Evolutionary conservation across 2,797 vertebrate species (phyloP), one percentile per base, ranked within the genome.

Genomic region (Sorex maritimensis): DNA sequence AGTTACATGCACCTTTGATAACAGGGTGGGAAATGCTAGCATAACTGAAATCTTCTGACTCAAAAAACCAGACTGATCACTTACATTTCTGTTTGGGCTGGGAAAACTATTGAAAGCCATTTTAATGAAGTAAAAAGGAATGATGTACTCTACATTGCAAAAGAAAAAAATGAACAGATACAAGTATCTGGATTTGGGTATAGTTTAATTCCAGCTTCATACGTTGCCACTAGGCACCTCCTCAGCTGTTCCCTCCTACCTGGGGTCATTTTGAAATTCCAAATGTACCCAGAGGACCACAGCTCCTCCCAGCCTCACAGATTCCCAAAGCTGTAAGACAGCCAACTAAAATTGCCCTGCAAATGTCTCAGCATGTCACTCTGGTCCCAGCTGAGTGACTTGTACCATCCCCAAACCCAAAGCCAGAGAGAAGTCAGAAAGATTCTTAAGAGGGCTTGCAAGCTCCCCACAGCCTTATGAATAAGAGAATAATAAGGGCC

Each of bases 81-180:
- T 88, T 67, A 34, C 1, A 72, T 52, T 86, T 92, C 46, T 79
- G 26, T 90, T 44, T 63, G 28, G 73, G 24, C n/a, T 77, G 12
- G 46, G 0, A 86, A 17, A 95, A 90, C 34, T 72, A 87, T 67
- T n/a, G 38, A 46, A 94, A 86, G 67, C 23, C 14, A 68, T 15
- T 55, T 68, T 55, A 83, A 85, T 58, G n/a, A 63, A 63, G 61
- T 3, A 63, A 63, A 83, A 74, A 46, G 41, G n/a, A 19, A 3
- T 5, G 15, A 52, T 52, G 15, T 52, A 52, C 34, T 34, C 34
- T 34, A 34, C 34, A 34, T 34, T 34, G 34, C 34, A 34, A 34
- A 34, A 34, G 34, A 49, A 30, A 61, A 91, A 95, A 93, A 46
- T 24, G 28, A 38, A 86, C 10, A 93, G 28, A 72, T 21, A 13